Base-by-base conservation (phyloP, 1,140 invertebrate genomes). In the Solen grandis region DNA sequence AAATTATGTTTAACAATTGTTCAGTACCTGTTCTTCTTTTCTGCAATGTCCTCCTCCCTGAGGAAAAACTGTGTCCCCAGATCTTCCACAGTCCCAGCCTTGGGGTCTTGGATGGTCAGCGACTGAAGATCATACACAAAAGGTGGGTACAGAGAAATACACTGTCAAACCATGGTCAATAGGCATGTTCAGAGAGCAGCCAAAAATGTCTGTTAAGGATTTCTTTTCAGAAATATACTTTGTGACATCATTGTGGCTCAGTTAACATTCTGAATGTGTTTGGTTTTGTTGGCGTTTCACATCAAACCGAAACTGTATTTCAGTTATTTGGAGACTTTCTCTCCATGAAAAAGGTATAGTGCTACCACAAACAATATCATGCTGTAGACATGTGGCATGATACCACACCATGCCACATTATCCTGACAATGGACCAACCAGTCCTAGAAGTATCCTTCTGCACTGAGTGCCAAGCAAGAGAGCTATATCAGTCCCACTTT, bases 21-120 rank as follows among this genome's bases (percentile, higher is more conserved):
- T n/a, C n/a, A n/a, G n/a, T n/a, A 90, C 90, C 90, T 89, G 77
- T 90, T 91, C 83, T 62, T 88, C 10, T 77, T 62, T 25, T 81
- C 57, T 31, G 77, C 38, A 0, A 90, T 86, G 87, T 92, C 90
- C 22, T 84, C 79, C 60, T 89, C 87, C 60, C 85, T 74, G 1
- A 92, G 76, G 65, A 92, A 92, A 76, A 92, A 92, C 78, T 92
- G 89, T 36, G 86, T 88, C 0, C 89, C 89, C 35, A 92, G 70
- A 84, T 92, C 92, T 38, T 70, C 5, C 3, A 85, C 19, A n/a
- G 33, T 87, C 13, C 85, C 63, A 10, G 50, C 36, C 36, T 65
- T 86, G 0, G 79, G 70, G 86, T 92, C 91, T 81, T 92, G 91
- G 31, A 92, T 83, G 38, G 90, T 91, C 38, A 92, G 35, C 27